Conservation (phyloP, 2,113 vertebrate species). For the Psephotus haematonotus region DNA sequence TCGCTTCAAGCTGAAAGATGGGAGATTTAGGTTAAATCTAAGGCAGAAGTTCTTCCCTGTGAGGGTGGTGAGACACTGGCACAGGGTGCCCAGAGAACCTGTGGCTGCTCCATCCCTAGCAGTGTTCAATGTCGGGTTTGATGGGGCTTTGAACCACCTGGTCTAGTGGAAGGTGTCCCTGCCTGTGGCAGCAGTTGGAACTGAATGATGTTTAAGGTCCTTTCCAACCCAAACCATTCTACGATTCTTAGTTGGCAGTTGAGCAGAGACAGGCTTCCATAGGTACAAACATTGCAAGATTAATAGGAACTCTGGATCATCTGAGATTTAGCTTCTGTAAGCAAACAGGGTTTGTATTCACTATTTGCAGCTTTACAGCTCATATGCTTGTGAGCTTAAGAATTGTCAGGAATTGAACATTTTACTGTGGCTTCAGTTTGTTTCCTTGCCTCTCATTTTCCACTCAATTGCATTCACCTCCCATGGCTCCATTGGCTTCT, state of each 20-base stretch:
- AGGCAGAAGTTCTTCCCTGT: background rate
- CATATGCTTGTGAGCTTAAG: background rate
- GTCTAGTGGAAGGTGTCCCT: background rate
- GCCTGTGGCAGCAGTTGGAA: background rate
- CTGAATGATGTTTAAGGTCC: background rate
- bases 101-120: background rate
- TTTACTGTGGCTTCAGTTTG: background rate
- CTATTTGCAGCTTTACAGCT: background rate
- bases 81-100: background rate
- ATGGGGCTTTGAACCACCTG: background rate
- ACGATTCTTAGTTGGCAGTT: background rate
- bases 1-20: background rate
- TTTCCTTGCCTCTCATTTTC: background rate
- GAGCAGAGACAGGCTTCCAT: background rate
- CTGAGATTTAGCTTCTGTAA: background rate
- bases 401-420: background rate
- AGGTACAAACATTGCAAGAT: background rate
- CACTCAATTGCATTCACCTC: background rate
- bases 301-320: background rate
- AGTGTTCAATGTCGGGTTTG: background rate
- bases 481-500: accelerated
- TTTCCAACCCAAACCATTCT: background rate
- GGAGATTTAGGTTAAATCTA: background rate
- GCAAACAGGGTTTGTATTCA: background rate
- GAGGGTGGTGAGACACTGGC: background rate